phyloP scores from a whole-genome alignment of 2,888 invertebrate genomes.

The Stictocephala bisonia region DNA sequence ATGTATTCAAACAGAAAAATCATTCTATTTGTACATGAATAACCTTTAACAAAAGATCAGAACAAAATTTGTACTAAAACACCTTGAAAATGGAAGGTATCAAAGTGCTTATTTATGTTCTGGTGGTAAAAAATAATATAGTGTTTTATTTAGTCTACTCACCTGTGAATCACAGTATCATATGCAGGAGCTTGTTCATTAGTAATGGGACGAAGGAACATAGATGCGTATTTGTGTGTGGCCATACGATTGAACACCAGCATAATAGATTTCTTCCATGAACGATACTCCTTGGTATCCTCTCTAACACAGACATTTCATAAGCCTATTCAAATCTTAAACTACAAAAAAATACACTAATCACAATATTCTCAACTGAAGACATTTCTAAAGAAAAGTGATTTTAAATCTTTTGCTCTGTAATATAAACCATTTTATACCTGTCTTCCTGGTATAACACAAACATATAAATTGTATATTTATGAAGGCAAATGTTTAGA shows the following conservation, averaged over 20 bases:
- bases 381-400: no score
- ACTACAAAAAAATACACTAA: no score
- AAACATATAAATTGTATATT: no score
- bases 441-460: no score
- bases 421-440: no score
- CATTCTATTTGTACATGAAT: no score
- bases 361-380: no score
- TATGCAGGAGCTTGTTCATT: constrained; percentile 91
- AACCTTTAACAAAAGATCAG: background rate
- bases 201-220: constrained; percentile 87
- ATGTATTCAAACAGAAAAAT: no score
- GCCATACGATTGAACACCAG: constrained; percentile 79
- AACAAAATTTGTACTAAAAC: background rate
- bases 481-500: no score
- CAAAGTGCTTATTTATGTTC: background rate
- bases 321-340: no score
- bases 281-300: constrained; percentile 80
- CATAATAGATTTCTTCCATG: constrained; percentile 92
- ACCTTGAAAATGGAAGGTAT: background rate
- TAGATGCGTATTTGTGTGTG: constrained; percentile 86
- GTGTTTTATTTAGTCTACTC: constrained; percentile 52
- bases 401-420: no score
- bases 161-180: constrained; percentile 76
- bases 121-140: constrained; percentile 23
- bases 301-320: constrained; percentile 70